Conservation (phyloP, 2,888 invertebrate species). For the Drosophila barbarae region DNA sequence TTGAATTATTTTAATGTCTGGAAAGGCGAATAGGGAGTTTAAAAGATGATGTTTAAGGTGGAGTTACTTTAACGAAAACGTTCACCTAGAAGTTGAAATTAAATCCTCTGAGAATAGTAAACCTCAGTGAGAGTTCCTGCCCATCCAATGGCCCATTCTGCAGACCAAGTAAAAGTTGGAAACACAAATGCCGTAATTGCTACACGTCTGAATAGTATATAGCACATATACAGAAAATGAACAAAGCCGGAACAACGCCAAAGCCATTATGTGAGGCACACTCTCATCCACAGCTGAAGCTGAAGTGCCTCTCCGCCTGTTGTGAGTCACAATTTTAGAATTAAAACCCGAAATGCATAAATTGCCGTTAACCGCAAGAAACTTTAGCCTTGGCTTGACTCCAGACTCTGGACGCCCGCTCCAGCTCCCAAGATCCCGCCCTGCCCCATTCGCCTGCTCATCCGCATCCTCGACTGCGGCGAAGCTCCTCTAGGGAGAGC, state of each 20-base stretch:
- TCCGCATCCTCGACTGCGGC: conserved; percentile 16
- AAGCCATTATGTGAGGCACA: conserved; percentile 59
- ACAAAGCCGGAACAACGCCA: conserved; percentile 35
- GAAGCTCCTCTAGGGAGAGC: conserved; percentile 51
- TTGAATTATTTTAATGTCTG: conserved; percentile 9
- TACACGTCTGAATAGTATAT: conserved; percentile 49
- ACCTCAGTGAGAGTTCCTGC: conserved; percentile 2
- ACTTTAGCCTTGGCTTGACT: conserved; percentile 64
- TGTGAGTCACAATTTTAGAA: conserved; percentile 75
- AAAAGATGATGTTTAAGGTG: background rate
- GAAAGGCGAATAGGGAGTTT: background rate
- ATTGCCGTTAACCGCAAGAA: conserved; percentile 75
- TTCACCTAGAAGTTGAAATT: background rate
- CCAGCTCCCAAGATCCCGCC: conserved; percentile 1
- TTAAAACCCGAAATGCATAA: conserved; percentile 71
- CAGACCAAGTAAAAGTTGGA: conserved; percentile 60
- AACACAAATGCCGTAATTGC: conserved; percentile 66
- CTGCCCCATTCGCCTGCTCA: conserved; percentile 1
- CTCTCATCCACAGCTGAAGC: conserved; percentile 29
- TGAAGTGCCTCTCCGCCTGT: conserved; percentile 47
- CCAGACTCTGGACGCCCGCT: conserved; percentile 20
- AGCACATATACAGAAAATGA: conserved; percentile 1
- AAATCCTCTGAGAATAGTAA: background rate
- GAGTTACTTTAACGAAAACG: background rate
- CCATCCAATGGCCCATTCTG: conserved; percentile 50